Evolutionary conservation across 2,113 vertebrate genomes (phyloP).

Genomic region (Barbus barbus): DNA sequence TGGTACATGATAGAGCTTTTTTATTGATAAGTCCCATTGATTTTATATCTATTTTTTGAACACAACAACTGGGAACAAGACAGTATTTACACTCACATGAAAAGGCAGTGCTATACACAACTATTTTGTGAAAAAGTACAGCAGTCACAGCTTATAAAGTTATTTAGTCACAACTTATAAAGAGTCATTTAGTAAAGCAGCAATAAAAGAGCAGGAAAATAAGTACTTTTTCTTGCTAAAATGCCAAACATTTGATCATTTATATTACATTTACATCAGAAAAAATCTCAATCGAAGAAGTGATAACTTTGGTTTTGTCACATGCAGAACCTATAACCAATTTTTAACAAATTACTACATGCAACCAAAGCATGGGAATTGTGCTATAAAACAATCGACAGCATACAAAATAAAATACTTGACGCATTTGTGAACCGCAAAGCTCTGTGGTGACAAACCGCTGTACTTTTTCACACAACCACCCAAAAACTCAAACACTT

Average conservation of each 20-base stretch:
- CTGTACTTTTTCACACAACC: slow-evolving; percentile 64
- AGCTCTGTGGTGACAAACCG: slow-evolving; percentile 53
- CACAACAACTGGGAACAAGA: slow-evolving; percentile 62
- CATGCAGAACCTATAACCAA: slow-evolving; percentile 13
- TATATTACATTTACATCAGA: background rate
- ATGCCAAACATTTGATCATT: background rate
- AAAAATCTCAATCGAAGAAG: background rate
- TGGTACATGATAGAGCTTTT: slow-evolving; percentile 70
- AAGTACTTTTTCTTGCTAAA: background rate
- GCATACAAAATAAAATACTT: slow-evolving; percentile 17
- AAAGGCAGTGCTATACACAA: slow-evolving; percentile 77
- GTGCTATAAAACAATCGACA: background rate
- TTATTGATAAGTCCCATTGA: slow-evolving; percentile 66
- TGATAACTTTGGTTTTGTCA: background rate
- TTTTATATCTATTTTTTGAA: slow-evolving; percentile 57
- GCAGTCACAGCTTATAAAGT: slow-evolving; percentile 50
- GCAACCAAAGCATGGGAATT: background rate
- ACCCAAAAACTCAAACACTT: slow-evolving; percentile 60
- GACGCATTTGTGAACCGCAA: background rate
- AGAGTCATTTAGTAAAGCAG: background rate
- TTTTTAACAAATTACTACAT: background rate
- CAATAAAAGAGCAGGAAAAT: background rate
- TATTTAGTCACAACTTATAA: no score
- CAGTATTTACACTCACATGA: slow-evolving; percentile 71
- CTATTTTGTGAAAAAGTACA: slow-evolving; percentile 63